Conservation (phyloP, 2,888 invertebrate genomes). For the Odontomyia ornata region DNA sequence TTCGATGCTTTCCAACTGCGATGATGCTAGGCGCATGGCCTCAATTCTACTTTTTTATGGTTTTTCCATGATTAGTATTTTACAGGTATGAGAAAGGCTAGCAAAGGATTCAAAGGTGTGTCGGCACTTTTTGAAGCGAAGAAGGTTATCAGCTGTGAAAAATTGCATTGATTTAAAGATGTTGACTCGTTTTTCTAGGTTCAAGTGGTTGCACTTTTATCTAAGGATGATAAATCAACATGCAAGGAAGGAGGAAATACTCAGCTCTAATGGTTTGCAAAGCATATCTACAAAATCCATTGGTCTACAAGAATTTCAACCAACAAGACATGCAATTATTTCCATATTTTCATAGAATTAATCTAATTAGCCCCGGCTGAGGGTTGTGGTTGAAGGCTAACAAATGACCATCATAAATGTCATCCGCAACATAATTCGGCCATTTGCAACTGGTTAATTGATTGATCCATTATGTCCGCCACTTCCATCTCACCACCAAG, state of each 20-base stretch:
- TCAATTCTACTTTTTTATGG: not conserved
- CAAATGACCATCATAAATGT: slow-evolving; percentile 43
- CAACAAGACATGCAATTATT: slow-evolving; percentile 3
- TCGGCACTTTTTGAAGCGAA: not conserved
- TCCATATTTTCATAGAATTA: slow-evolving; percentile 7
- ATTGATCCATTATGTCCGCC: slow-evolving; percentile 37
- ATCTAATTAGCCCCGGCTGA: slow-evolving; percentile 30
- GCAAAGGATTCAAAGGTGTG: not conserved
- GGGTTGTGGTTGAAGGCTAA: slow-evolving; percentile 35
- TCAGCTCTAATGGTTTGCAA: too few relatives aligned
- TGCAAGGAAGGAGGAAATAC: too few relatives aligned
- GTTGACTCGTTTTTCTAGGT: not conserved
- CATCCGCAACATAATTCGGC: slow-evolving; percentile 37
- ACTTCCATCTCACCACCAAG: slow-evolving; percentile 9
- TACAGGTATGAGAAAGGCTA: not conserved
- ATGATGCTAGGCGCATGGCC: not conserved
- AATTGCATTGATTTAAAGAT: not conserved
- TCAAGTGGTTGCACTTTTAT: too few relatives aligned
- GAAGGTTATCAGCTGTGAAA: not conserved
- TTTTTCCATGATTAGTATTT: not conserved
- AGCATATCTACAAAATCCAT: too few relatives aligned
- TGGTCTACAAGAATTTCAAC: too few relatives aligned
- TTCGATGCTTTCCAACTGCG: slow-evolving; percentile 11
- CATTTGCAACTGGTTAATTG: slow-evolving; percentile 44
- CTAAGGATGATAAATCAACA: too few relatives aligned